These are phyloP conservation scores for Tetramorium parvispinum DNA, from an alignment of 1,140 invertebrate genomes.

Conservation along the genomic window DNA sequence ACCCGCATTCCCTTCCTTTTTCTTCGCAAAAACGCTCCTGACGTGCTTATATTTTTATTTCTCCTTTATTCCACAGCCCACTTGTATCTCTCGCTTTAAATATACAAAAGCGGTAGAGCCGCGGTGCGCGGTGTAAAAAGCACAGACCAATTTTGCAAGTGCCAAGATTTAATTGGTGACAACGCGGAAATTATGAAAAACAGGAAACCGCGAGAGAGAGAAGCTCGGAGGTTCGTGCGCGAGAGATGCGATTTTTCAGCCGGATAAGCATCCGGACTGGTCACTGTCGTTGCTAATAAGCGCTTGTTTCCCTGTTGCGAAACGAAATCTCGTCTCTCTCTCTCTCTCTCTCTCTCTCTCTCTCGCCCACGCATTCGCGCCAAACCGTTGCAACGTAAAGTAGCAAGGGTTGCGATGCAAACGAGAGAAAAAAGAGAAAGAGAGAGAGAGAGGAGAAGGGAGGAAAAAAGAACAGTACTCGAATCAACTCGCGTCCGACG, in stretches of 20 bases:
- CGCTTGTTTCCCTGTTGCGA: slow-evolving; percentile 40
- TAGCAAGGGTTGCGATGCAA: slow-evolving; percentile 12
- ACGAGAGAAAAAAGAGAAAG: slow-evolving; percentile 3
- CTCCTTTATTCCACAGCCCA: neutral
- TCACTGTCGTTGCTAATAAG: slow-evolving; percentile 44
- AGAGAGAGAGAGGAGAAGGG: neutral
- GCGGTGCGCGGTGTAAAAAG: neutral
- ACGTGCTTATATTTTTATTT: neutral
- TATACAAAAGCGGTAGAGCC: neutral
- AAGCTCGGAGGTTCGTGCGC: slow-evolving; percentile 15
- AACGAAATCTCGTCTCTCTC: slow-evolving; percentile 48
- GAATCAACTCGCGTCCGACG: slow-evolving; percentile 60
- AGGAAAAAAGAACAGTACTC: slow-evolving; percentile 38
- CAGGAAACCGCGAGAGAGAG: slow-evolving; percentile 26
- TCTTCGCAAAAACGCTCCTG: neutral
- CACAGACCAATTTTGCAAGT: slow-evolving; percentile 37
- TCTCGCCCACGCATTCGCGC: neutral
- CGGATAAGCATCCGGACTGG: slow-evolving; percentile 51
- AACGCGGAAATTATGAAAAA: slow-evolving; percentile 57
- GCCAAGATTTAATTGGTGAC: slow-evolving; percentile 53
- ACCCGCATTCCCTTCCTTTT: neutral
- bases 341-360: neutral
- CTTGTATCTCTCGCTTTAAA: neutral
- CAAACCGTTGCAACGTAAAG: slow-evolving; percentile 18
- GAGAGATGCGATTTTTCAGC: slow-evolving; percentile 46